Evolutionary conservation across 2,797 vertebrate species (phyloP).

Genomic region (Eurystomus glaucurus): DNA sequence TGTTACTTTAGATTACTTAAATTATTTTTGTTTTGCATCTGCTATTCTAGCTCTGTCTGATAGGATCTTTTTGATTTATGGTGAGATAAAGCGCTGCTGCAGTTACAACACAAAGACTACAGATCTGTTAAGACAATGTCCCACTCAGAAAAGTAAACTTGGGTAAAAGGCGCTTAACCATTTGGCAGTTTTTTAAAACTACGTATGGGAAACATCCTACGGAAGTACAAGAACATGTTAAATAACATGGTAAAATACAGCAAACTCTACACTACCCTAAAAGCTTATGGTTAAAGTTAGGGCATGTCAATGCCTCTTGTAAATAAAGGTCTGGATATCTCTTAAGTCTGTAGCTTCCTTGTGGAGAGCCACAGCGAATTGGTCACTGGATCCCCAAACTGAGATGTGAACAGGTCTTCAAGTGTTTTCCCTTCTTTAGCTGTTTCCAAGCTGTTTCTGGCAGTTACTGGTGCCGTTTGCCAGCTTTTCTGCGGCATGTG

Average conservation of each 20-base stretch:
- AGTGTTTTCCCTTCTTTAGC: not conserved
- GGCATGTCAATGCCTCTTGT: not conserved
- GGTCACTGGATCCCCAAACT: not conserved
- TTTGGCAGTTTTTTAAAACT: not conserved
- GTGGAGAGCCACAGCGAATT: not conserved
- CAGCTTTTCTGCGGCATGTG: rapidly evolving
- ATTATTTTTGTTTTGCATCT: not conserved
- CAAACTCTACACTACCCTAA: not conserved
- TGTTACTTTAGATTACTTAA: not conserved
- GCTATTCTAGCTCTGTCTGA: not conserved
- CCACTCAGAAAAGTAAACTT: not conserved
- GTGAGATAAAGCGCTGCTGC: not conserved
- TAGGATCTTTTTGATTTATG: not conserved
- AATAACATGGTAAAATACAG: not conserved
- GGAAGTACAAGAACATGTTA: not conserved
- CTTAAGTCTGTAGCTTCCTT: not conserved
- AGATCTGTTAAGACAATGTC: not conserved
- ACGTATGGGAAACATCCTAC: not conserved
- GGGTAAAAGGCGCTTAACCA: not conserved
- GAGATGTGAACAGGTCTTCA: not conserved
- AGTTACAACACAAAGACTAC: not conserved
- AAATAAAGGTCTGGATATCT: not conserved
- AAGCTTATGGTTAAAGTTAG: not conserved
- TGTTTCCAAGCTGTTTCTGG: not conserved
- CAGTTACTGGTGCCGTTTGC: not conserved